Evolutionary conservation across 2,888 invertebrate genomes (phyloP), one percentile per base, ranked within the genome.

Genomic region (Acleris cristana): DNA sequence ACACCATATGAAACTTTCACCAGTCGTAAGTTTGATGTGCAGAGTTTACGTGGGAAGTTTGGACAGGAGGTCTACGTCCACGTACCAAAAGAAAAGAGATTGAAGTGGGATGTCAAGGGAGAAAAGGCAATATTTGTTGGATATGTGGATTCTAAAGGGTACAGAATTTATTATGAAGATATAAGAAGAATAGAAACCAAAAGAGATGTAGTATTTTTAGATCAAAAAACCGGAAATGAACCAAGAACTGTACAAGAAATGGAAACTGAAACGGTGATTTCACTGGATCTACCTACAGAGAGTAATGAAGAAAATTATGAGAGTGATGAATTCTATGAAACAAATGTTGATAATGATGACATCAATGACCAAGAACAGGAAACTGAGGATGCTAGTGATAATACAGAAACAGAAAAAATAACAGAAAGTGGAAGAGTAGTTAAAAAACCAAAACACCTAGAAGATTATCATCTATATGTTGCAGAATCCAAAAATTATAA

Each of bases 91-190:
- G 69, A 73, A 51, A 74, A 69, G 26, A 67, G 73, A 16, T 10
- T 34, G 7, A 74, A 77, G 14, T 76, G 71, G 75, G 75, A 77
- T 34, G 2, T 58, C 4, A 73, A 74, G 65, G 71, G 70, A 16
- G 65, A 71, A 45, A 72, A 72, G 60, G 73, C 70, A 8, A 3
- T 72, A 0, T 69, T 77, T 69, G 73, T 76, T 3, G 75, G 73
- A 0, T 73, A 74, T 57, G 70, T 63, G n/a, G 70, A 73, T 44
- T 54, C 52, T 12, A 71, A 72, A 55, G 71, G 69, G 1, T 72
- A 64, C 21, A 68, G 71, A 52, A 63, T 74, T 14, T 74, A 64
- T 55, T 71, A 67, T 54, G 58, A 70, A 18, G 19, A 69, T 0
- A 67, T 64, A 52, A 70, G 69, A 26, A 44, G 21, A 44, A 70